phyloP scores from a whole-genome alignment of 1,140 invertebrate species.

The Orius laevigatus region DNA sequence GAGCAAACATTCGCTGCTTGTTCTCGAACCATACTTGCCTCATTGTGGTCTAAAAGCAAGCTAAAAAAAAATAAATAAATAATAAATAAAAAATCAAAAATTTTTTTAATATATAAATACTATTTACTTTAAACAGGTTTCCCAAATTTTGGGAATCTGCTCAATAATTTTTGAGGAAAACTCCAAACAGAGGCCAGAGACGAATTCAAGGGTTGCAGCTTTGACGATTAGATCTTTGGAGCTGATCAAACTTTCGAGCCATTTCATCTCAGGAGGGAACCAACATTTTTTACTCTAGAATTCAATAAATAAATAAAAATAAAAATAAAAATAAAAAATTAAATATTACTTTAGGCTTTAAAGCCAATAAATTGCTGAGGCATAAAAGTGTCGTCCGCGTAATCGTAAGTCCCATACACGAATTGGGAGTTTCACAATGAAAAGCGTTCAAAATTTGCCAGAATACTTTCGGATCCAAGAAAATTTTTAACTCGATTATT shows the following conservation, averaged over 20 bases:
- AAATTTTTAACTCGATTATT: slow-evolving; percentile 21
- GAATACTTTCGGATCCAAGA: slow-evolving; percentile 17
- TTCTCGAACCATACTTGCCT: slow-evolving; percentile 28
- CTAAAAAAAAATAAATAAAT: slow-evolving; percentile 17
- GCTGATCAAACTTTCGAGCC: slow-evolving; percentile 30
- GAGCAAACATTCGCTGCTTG: slow-evolving; percentile 27
- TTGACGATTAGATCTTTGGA: slow-evolving; percentile 35
- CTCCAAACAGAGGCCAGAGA: slow-evolving; percentile 29
- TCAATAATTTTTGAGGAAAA: slow-evolving; percentile 28
- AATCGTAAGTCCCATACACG: slow-evolving; percentile 37
- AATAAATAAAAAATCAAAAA: neutral
- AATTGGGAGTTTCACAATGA: slow-evolving; percentile 31
- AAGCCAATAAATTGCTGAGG: slow-evolving; percentile 34
- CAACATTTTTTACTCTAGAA: neutral
- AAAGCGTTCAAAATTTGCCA: slow-evolving; percentile 35
- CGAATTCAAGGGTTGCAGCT: slow-evolving; percentile 32
- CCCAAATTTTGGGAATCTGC: slow-evolving; percentile 25
- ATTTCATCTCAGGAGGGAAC: slow-evolving; percentile 23
- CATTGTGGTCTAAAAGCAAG: slow-evolving; percentile 26
- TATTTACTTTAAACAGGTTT: slow-evolving; percentile 21
- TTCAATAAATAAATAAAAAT: slow-evolving; percentile 8
- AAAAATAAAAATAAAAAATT: slow-evolving; percentile 7
- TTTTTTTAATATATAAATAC: slow-evolving; percentile 4
- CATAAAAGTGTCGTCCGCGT: slow-evolving; percentile 34
- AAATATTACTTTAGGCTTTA: slow-evolving; percentile 17